Conservation (phyloP, 1,140 invertebrate genomes). For the Heliconius himera region DNA sequence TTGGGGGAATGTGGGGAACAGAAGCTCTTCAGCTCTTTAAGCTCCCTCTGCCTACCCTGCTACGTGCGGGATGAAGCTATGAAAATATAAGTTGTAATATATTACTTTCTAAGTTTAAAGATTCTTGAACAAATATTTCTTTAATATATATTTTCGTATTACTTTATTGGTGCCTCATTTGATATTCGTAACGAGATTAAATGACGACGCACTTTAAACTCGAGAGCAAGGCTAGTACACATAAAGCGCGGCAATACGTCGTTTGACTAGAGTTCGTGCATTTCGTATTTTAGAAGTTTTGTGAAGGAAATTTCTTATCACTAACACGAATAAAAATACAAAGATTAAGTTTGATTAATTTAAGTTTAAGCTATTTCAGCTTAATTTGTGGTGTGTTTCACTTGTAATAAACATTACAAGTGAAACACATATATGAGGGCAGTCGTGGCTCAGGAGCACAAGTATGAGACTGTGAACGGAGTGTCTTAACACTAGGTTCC, state of each 20-base stretch:
- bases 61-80: not conserved
- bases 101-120: not conserved
- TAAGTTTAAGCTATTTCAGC: not conserved
- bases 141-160: not conserved
- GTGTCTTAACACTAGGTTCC: too few relatives aligned
- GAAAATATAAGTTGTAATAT: too few relatives aligned
- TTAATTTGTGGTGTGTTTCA: not conserved
- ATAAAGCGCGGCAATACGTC: slow-evolving; percentile 8
- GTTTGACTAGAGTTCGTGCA: not conserved
- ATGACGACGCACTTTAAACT: not conserved
- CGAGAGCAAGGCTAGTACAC: slow-evolving; percentile 2
- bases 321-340: slow-evolving; percentile 1
- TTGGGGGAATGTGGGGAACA: not conserved
- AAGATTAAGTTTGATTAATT: not conserved
- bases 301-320: not conserved
- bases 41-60: not conserved
- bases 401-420: too few relatives aligned
- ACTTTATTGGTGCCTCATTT: not conserved
- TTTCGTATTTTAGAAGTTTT: not conserved
- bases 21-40: not conserved
- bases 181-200: not conserved
- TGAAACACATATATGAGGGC: too few relatives aligned
- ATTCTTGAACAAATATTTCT: not conserved
- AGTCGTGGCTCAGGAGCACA: too few relatives aligned
- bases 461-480: too few relatives aligned